phyloP scores from a whole-genome alignment of 2,888 invertebrate species.

The Malacosoma neustria region DNA sequence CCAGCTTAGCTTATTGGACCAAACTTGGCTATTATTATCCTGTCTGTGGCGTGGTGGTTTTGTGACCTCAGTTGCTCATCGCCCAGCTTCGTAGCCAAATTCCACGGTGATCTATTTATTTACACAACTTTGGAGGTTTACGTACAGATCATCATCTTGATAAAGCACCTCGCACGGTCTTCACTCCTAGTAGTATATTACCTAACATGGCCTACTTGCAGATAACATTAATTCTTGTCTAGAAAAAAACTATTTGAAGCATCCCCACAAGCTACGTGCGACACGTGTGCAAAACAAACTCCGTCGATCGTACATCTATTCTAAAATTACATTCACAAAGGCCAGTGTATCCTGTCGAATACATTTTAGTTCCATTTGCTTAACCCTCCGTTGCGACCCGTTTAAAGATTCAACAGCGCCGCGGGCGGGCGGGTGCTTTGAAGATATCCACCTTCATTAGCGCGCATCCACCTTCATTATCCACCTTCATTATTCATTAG shows the following conservation, averaged over 20 bases:
- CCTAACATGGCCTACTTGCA: not conserved
- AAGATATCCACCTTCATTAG: conserved; percentile 70
- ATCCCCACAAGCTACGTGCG: not conserved
- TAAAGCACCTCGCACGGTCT: not conserved
- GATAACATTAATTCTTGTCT: not conserved
- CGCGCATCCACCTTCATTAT: too few relatives aligned
- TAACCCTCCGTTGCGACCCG: conserved; percentile 37
- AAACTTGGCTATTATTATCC: too few relatives aligned
- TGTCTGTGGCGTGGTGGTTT: too few relatives aligned
- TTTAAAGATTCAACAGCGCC: conserved; percentile 66
- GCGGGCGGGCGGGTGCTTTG: conserved; percentile 59
- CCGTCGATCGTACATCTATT: conserved; percentile 6
- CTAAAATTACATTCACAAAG: conserved; percentile 8
- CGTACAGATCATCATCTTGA: conserved; percentile 1
- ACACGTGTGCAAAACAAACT: not conserved
- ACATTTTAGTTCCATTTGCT: conserved; percentile 39
- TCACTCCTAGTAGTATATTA: not conserved
- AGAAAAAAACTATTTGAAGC: not conserved
- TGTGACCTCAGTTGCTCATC: too few relatives aligned
- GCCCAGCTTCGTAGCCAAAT: too few relatives aligned
- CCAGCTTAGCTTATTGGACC: too few relatives aligned
- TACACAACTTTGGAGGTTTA: too few relatives aligned
- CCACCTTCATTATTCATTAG: conserved; percentile 70
- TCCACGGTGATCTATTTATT: too few relatives aligned
- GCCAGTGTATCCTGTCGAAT: conserved; percentile 25